Evolutionary conservation across 2,888 invertebrate species (phyloP).

Genomic region (Zygogramma bicolorata): DNA sequence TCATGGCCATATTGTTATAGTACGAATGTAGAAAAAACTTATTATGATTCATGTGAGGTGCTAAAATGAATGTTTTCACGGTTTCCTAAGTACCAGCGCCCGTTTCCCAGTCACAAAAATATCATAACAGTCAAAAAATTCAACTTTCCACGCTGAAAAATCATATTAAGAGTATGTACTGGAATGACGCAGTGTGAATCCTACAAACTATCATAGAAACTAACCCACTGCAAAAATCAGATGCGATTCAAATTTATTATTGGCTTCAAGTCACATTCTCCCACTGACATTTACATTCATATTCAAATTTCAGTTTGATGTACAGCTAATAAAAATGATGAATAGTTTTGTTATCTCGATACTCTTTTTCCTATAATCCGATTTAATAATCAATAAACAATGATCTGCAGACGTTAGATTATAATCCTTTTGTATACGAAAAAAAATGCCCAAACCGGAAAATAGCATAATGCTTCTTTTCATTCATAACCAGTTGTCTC

Average conservation of each 20-base stretch:
- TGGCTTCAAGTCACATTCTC: background rate
- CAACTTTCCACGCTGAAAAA: too few relatives aligned
- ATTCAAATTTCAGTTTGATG: background rate
- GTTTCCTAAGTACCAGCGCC: too few relatives aligned
- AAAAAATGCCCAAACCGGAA: background rate
- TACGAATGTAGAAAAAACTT: too few relatives aligned
- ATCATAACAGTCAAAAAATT: too few relatives aligned
- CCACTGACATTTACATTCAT: background rate
- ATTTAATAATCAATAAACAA: background rate
- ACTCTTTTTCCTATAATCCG: background rate
- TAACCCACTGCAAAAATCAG: too few relatives aligned
- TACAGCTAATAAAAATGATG: background rate
- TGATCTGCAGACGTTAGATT: background rate
- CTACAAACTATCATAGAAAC: too few relatives aligned
- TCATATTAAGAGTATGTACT: too few relatives aligned
- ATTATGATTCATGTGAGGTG: too few relatives aligned
- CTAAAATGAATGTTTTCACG: too few relatives aligned
- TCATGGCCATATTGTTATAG: too few relatives aligned
- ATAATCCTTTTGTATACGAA: background rate
- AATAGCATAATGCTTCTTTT: background rate
- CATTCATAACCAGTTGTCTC: slow-evolving; percentile 1
- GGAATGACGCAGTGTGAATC: too few relatives aligned
- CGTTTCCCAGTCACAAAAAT: too few relatives aligned
- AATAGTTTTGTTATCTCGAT: background rate
- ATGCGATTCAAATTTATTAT: background rate